Percentiles rank a stretch among this genome's conserved stretches.
phyloP scores from a whole-genome alignment of 2,113 vertebrate species.

The human region GRCh38 chr3:150036001-150036500 shows the following conservation, averaged over 20 bases:
- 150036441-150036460: neutral
- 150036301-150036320: neutral
- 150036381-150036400: neutral
- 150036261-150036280: neutral
- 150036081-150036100: neutral
- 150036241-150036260: neutral
- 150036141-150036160: neutral
- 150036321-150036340: conserved; percentile 11
- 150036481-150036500: neutral
- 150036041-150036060: conserved; percentile 56
- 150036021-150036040: neutral
- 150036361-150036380: neutral
- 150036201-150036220: neutral
- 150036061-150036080: conserved; percentile 47
- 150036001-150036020: neutral
- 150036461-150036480: neutral
- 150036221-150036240: neutral
- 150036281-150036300: conserved; percentile 14
- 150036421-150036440: neutral
- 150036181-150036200: neutral
- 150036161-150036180: neutral
- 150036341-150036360: neutral
- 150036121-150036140: neutral
- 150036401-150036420: neutral
- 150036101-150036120: neutral